Percentiles rank a stretch among this genome's conserved stretches.
phyloP scores from a whole-genome alignment of 2,113 vertebrate species.

The Orcinus orca region DNA sequence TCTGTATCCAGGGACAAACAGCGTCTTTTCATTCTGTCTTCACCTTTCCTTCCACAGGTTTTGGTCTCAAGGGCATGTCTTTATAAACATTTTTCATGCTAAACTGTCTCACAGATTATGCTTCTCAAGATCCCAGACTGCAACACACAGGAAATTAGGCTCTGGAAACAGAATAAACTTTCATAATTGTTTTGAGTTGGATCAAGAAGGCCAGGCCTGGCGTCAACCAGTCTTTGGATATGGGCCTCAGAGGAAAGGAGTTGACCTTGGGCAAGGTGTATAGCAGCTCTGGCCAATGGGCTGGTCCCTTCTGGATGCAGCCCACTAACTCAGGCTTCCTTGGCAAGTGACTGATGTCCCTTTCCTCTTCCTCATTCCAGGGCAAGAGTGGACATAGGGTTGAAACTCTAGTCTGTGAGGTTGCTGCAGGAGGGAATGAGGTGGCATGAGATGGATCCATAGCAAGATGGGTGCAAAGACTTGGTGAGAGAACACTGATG shows the following conservation, averaged over 20 bases:
- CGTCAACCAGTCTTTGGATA: not conserved
- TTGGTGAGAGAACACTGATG: not conserved
- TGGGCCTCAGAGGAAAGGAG: not conserved
- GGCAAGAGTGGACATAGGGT: not conserved
- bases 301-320: not conserved
- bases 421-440: not conserved
- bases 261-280: rapidly evolving
- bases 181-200: not conserved
- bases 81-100: not conserved
- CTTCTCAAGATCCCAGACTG: not conserved
- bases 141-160: not conserved
- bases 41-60: not conserved
- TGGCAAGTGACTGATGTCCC: not conserved
- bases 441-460: not conserved
- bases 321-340: not conserved
- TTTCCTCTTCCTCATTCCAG: not conserved
- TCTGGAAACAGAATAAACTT: not conserved
- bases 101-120: not conserved
- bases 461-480: not conserved
- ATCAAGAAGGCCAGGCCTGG: not conserved
- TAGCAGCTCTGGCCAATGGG: not conserved
- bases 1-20: not conserved
- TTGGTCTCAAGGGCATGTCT: not conserved
- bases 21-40: not conserved
- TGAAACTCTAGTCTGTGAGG: not conserved